Evolutionary conservation across 2,113 vertebrate species (phyloP).

Genomic region (Syngnathus floridae): DNA sequence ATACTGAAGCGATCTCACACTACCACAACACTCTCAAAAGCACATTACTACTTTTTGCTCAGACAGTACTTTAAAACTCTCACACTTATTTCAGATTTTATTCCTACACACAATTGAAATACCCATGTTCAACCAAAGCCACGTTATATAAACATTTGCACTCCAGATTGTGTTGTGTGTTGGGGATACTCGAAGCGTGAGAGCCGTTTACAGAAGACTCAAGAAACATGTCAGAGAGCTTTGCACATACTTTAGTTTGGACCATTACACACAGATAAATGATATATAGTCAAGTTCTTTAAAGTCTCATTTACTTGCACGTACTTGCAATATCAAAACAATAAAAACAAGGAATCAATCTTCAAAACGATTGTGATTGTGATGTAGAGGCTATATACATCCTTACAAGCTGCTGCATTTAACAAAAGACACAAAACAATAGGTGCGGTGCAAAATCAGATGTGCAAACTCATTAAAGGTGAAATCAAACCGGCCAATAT

Average conservation of each 20-base stretch:
- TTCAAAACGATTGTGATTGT: slow-evolving; percentile 19
- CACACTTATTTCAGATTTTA: no score
- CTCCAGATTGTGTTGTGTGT: slow-evolving; percentile 8
- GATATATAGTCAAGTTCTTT: slow-evolving; percentile 13
- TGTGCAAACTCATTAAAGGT: background rate
- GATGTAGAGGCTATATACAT: slow-evolving; percentile 27
- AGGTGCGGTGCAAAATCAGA: background rate
- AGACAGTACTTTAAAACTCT: no score
- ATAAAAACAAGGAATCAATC: background rate
- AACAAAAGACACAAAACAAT: background rate
- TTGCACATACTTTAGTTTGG: slow-evolving; percentile 2
- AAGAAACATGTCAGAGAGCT: slow-evolving; percentile 6
- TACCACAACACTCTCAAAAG: no score
- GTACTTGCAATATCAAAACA: background rate
- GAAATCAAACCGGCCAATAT: background rate
- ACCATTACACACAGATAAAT: slow-evolving; percentile 15
- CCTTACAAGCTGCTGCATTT: background rate
- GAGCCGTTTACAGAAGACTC: slow-evolving; percentile 14
- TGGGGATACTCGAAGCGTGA: background rate
- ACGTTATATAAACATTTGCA: slow-evolving; percentile 17
- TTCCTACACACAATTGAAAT: background rate
- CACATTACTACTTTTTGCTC: no score
- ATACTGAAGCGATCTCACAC: background rate
- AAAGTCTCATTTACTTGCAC: slow-evolving; percentile 1
- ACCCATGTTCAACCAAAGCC: slow-evolving; percentile 7